These are phyloP conservation scores for Parazoanthus darwini DNA, from an alignment of 92 coral and sea anemone genomes.

Conservation along the genomic window DNA sequence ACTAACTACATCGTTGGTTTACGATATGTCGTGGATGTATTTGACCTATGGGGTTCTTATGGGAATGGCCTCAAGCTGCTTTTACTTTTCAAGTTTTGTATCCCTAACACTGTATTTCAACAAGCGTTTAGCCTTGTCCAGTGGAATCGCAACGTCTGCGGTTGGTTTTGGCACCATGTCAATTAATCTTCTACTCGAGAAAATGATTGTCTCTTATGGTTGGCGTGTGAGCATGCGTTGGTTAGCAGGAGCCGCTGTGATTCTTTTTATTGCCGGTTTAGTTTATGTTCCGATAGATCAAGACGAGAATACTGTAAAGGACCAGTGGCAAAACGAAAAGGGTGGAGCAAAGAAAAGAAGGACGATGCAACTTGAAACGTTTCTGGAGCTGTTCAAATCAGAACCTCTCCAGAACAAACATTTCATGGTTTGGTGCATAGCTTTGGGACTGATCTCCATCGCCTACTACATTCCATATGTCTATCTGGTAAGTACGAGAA, in stretches of 20 bases:
- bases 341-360: conserved; percentile 33
- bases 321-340: conserved; percentile 1
- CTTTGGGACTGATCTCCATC: conserved; percentile 62
- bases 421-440: conserved; percentile 66
- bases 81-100: conserved; percentile 75
- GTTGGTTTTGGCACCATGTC: conserved; percentile 78
- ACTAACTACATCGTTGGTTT: conserved; percentile 74
- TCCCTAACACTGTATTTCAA: conserved; percentile 71
- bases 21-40: conserved; percentile 72
- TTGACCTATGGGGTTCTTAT: conserved; percentile 74
- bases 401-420: conserved; percentile 78
- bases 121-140: conserved; percentile 78
- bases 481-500: conserved; percentile 76
- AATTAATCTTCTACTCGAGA: conserved; percentile 59
- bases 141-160: conserved; percentile 79
- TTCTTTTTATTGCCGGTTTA: conserved; percentile 75
- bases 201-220: conserved; percentile 61
- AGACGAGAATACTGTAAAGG: conserved; percentile 36
- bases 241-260: conserved; percentile 62
- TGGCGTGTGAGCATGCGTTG: conserved; percentile 60
- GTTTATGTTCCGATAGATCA: conserved; percentile 62
- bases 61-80: conserved; percentile 78
- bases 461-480: conserved; percentile 88
- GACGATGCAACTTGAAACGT: conserved; percentile 16
- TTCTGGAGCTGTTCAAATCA: conserved; percentile 45